A percentile compares a stretch with the other conserved stretches of the same genome.
Conservation (phyloP, 2,113 vertebrate species). For the Spea bombifrons region DNA sequence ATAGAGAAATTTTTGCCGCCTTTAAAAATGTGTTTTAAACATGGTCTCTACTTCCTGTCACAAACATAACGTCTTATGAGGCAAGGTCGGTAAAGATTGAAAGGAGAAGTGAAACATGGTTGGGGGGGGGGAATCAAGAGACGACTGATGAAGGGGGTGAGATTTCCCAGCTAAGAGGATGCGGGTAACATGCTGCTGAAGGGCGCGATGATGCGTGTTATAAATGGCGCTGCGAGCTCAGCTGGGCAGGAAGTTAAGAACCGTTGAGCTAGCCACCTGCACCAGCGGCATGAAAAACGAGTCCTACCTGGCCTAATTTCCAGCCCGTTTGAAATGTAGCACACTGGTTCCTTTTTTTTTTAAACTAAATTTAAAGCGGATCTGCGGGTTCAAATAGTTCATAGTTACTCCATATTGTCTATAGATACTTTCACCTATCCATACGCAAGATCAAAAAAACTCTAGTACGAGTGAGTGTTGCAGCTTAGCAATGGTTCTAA, state of each 20-base stretch:
- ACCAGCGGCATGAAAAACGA: conserved; percentile 1
- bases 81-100: conserved; percentile 4
- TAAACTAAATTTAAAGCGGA: too few relatives aligned
- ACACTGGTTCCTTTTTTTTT: too few relatives aligned
- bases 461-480: too few relatives aligned
- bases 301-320: conserved; percentile 3
- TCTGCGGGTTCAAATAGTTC: too few relatives aligned
- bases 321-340: not conserved
- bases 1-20: too few relatives aligned
- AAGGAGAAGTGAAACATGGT: conserved; percentile 43
- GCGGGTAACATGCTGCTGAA: conserved; percentile 19
- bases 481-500: too few relatives aligned
- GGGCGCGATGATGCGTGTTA: conserved; percentile 12
- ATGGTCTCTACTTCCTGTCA: conserved; percentile 41
- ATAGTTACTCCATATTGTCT: too few relatives aligned
- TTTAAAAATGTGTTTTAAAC: not conserved
- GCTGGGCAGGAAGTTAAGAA: conserved; percentile 39
- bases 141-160: not conserved
- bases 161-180: conserved; percentile 10
- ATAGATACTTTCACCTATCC: too few relatives aligned
- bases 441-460: too few relatives aligned
- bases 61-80: conserved; percentile 8
- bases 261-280: conserved; percentile 37
- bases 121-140: conserved; percentile 30
- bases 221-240: conserved; percentile 16